Evolutionary conservation across 2,113 vertebrate species (phyloP), one percentile per base, ranked within the genome.

Genomic region (Phainopepla nitens): DNA sequence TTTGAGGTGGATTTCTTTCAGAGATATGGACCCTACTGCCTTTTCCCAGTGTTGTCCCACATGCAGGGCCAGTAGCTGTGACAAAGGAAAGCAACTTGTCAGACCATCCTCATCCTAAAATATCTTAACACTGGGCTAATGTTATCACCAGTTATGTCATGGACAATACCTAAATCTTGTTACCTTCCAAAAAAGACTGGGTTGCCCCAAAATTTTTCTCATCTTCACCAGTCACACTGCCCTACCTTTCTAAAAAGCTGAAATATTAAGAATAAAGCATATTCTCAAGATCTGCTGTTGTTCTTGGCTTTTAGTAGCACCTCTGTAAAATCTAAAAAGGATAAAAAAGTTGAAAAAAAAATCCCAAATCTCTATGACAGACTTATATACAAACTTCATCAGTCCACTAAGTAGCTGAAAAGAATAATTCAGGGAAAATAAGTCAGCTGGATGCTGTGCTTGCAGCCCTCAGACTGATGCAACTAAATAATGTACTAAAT

Each of bases 271-370:
- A 75, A 69, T 42, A 35, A 77, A 68, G 18, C 23, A 22, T 54
- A 49, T 73, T n/a, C 22, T 7, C 5, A 22, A 73, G 9, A 27
- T 31, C 21, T 45, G 14, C 17, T 61, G 14, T 42, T 61, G 15
- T 22, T 80, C 39, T 49, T 87, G 56, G 25, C 62, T 70, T 77
- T 11, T 17, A 31, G 25, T 31, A 47, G 44, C 4, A 23, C 7
- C 7, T 13, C 39, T 51, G 25, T 66, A 65, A 90, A 75, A 72
- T 22, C 5, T 1, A 45, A n/a, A 61, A 51, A 12, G 4, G 5
- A 9, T 5, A 0, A 8, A 47, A 42, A 39, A 21, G 3, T 53
- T 42, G 3, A 2, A 3, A 36, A 36, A 54, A 33, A 25, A 16
- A 54, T 39, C 11, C 20, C 29, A 27, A 24, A 57, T 29, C 13